A percentile compares a stretch with the other conserved stretches of the same genome.
Conservation (phyloP, 2,113 vertebrate species). For the Pelodiscus sinensis region DNA sequence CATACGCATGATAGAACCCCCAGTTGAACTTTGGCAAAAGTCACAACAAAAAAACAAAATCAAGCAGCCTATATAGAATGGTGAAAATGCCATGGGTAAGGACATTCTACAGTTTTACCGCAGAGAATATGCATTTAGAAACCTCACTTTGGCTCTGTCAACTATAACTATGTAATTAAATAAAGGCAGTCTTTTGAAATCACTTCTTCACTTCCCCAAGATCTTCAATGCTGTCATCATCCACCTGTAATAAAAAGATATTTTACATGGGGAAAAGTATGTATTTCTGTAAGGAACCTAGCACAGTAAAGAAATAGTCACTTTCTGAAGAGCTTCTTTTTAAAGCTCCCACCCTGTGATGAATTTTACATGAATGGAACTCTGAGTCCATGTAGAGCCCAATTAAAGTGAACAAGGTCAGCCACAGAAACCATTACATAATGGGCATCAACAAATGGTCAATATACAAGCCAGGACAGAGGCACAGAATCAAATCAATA, state of each 20-base stretch:
- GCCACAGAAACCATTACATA: background rate
- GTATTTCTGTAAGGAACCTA: too few relatives aligned
- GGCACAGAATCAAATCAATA: background rate
- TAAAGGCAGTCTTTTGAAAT: conserved; percentile 86
- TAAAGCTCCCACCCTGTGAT: background rate
- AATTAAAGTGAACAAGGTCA: background rate
- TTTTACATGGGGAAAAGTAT: background rate
- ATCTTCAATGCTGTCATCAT: conserved; percentile 98
- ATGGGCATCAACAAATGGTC: background rate
- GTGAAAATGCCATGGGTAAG: conserved; percentile 82
- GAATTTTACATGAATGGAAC: fast-evolving
- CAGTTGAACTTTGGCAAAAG: conserved; percentile 91
- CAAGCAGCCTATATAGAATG: conserved; percentile 88
- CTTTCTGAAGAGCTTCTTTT: background rate
- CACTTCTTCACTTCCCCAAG: conserved; percentile 99
- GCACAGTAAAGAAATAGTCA: background rate
- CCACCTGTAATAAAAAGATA: conserved; percentile 84
- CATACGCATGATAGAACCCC: conserved; percentile 84
- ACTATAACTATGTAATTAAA: conserved; percentile 85
- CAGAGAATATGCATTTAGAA: conserved; percentile 89
- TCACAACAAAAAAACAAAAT: conserved; percentile 69
- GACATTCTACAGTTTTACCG: conserved; percentile 84
- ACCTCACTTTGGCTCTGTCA: conserved; percentile 86
- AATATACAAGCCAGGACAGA: background rate
- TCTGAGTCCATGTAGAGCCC: background rate